These are phyloP conservation scores for Hyperopisus bebe DNA, from an alignment of 2,113 vertebrate species.

Conservation along the genomic window DNA sequence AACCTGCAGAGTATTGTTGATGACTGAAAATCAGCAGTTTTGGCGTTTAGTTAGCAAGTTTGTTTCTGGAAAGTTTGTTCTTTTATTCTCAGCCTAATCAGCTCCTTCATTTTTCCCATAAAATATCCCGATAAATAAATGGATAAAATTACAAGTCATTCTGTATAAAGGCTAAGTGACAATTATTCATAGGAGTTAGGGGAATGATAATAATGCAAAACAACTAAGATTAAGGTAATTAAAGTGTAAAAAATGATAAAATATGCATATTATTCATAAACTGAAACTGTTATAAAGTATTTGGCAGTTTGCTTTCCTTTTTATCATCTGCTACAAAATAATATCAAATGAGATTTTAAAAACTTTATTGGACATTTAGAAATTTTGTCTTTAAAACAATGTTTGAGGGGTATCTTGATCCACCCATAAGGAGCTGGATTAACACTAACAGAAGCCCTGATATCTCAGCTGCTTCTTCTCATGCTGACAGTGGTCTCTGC, in stretches of 20 bases:
- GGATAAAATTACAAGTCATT: background rate
- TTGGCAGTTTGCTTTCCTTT: background rate
- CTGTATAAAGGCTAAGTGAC: background rate
- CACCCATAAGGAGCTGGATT: background rate
- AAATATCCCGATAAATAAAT: background rate
- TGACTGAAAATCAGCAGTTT: background rate
- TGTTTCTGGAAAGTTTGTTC: background rate
- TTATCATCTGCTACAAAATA: background rate
- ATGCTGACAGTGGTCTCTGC: background rate
- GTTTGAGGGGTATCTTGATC: background rate
- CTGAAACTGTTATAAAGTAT: too few species aligned
- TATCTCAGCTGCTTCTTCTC: too few species aligned
- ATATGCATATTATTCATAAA: too few species aligned
- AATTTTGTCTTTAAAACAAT: background rate
- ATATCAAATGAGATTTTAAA: background rate
- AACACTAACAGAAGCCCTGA: background rate
- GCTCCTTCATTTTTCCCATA: background rate
- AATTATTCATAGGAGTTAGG: background rate
- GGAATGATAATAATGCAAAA: background rate
- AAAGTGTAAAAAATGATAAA: background rate
- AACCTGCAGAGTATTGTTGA: background rate
- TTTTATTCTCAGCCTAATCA: background rate
- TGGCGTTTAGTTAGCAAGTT: background rate
- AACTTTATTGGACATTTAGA: background rate
- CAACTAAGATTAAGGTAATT: background rate